phyloP scores from a whole-genome alignment of 2,113 vertebrate species.

The Prionailurus viverrinus region DNA sequence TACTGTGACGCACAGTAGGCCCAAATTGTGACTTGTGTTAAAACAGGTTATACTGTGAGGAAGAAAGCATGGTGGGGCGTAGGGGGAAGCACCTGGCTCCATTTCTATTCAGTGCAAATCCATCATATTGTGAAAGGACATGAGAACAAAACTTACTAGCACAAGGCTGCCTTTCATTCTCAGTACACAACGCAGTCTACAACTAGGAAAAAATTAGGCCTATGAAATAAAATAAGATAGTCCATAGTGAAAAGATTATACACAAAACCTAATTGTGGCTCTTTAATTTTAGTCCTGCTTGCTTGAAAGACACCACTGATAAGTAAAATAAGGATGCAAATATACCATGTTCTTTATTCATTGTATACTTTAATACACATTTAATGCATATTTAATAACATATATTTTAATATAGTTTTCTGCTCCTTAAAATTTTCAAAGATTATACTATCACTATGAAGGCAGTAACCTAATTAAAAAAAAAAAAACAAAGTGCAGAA shows the following conservation, averaged over 20 bases:
- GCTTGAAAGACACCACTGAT: background rate
- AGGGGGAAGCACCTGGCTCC: background rate
- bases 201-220: background rate
- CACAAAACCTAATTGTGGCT: background rate
- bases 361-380: no score
- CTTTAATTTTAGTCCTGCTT: background rate
- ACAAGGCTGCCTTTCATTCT: background rate
- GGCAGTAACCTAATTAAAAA: background rate
- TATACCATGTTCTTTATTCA: background rate
- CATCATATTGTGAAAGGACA: background rate
- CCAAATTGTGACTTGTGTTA: background rate
- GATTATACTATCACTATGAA: background rate
- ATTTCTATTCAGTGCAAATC: background rate
- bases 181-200: background rate
- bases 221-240: background rate
- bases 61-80: background rate
- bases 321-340: background rate
- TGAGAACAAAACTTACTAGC: background rate
- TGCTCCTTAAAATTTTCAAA: background rate
- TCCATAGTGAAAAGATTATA: background rate
- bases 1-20: background rate
- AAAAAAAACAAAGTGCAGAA: constrained; percentile 8
- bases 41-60: background rate
- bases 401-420: background rate
- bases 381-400: no score